A percentile compares a stretch with the other conserved stretches of the same genome.
Evolutionary conservation across 1,140 invertebrate genomes (phyloP).

Genomic region (Drosophila saltans): DNA sequence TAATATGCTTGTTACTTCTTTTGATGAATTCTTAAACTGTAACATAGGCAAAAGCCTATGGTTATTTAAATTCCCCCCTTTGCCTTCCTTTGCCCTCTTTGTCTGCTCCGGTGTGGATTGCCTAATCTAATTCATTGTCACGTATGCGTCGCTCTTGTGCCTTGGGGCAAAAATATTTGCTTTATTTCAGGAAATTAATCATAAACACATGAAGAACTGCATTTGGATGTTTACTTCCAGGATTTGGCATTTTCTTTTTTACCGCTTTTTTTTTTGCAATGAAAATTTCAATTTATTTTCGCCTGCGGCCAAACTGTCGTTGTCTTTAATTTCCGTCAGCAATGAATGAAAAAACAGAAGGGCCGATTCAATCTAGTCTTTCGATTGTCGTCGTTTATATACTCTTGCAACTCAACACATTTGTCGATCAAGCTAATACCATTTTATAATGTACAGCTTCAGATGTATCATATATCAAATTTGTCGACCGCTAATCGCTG

Average conservation of each 20-base stretch:
- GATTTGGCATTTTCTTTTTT: constrained; percentile 4
- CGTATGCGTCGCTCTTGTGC: constrained; percentile 42
- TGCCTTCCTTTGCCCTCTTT: too few species aligned
- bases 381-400: background rate
- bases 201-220: constrained; percentile 69
- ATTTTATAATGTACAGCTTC: too few species aligned
- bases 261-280: constrained; percentile 45
- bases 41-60: background rate
- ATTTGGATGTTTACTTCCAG: constrained; percentile 37
- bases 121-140: constrained; percentile 79
- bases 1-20: background rate
- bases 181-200: constrained; percentile 76
- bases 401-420: too few species aligned
- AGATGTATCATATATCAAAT: too few species aligned
- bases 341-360: constrained; percentile 20
- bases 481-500: too few species aligned
- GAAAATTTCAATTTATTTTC: constrained; percentile 79
- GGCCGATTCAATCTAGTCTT: too few species aligned
- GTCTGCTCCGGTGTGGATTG: constrained; percentile 10
- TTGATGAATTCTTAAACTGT: background rate
- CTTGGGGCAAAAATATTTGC: constrained; percentile 47
- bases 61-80: background rate
- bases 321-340: constrained; percentile 72
- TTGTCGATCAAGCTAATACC: too few species aligned
- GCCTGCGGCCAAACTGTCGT: constrained; percentile 62